phyloP scores from a whole-genome alignment of 2,113 vertebrate genomes.

The Channa argus region DNA sequence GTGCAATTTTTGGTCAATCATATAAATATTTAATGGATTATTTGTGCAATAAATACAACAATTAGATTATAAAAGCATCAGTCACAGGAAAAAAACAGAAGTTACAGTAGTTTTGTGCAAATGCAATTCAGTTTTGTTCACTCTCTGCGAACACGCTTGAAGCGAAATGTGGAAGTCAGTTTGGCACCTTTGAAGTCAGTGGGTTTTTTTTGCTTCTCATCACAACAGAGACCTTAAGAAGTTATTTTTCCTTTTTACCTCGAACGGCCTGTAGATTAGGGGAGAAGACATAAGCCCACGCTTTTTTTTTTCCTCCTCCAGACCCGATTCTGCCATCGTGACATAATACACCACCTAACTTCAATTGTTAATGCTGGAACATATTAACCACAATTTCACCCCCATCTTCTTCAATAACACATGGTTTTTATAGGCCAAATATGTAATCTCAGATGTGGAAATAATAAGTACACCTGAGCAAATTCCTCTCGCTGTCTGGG shows the following conservation, averaged over 20 bases:
- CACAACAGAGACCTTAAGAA: slow-evolving; percentile 25
- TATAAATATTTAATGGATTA: slow-evolving; percentile 88
- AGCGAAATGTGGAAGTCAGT: slow-evolving; percentile 79
- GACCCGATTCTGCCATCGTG: slow-evolving; percentile 46
- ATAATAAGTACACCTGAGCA: slow-evolving; percentile 49
- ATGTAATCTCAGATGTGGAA: slow-evolving; percentile 42
- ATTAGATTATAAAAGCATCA: slow-evolving; percentile 93
- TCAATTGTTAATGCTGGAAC: slow-evolving; percentile 18
- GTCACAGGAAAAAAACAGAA: slow-evolving; percentile 93
- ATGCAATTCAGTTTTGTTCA: slow-evolving; percentile 71
- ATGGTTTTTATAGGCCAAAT: slow-evolving; percentile 1
- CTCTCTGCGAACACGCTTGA: slow-evolving; percentile 75
- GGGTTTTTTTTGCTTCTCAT: slow-evolving; percentile 15
- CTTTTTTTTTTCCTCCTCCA: slow-evolving; percentile 37
- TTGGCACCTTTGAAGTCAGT: slow-evolving; percentile 87
- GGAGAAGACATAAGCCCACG: slow-evolving; percentile 58
- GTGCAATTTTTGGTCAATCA: slow-evolving; percentile 13
- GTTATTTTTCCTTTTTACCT: slow-evolving; percentile 25
- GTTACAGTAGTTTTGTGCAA: slow-evolving; percentile 97
- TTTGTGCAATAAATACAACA: slow-evolving; percentile 93
- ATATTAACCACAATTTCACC: slow-evolving; percentile 32
- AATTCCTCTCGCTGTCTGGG: slow-evolving; percentile 17
- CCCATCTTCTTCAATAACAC: slow-evolving; percentile 15
- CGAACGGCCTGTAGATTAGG: slow-evolving; percentile 31
- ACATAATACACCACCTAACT: slow-evolving; percentile 42